A percentile compares a stretch with the other conserved stretches of the same genome.
Evolutionary conservation across 2,797 vertebrate genomes (phyloP).

Genomic region (Gymnopithys bicolor): DNA sequence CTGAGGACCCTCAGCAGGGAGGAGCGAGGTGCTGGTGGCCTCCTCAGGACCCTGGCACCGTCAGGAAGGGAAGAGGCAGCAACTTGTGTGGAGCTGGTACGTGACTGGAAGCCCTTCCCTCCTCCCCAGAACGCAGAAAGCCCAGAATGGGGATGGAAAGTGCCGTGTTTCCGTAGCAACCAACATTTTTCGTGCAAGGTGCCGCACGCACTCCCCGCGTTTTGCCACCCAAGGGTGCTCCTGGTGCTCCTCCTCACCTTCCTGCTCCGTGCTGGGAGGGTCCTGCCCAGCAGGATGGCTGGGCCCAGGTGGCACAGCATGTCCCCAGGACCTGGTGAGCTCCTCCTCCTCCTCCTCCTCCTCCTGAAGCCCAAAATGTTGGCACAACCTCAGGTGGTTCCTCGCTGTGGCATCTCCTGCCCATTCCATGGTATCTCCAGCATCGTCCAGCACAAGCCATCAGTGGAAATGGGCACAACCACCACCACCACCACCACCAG

Average conservation of each 20-base stretch:
- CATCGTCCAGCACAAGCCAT: neutral
- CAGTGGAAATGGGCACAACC: fast-evolving
- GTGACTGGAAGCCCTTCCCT: constrained; percentile 54
- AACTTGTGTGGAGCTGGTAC: constrained; percentile 21
- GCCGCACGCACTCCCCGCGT: constrained; percentile 27
- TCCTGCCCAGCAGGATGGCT: neutral
- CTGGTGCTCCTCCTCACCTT: constrained; percentile 57
- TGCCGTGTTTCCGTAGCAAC: constrained; percentile 64
- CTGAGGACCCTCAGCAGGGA: neutral
- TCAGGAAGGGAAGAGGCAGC: neutral
- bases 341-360: neutral
- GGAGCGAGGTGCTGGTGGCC: neutral
- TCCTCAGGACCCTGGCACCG: neutral
- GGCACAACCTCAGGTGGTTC: neutral
- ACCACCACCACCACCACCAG: neutral
- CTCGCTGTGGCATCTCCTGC: neutral
- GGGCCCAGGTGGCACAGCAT: fast-evolving
- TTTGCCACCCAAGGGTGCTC: constrained; percentile 60
- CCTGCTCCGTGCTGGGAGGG: fast-evolving
- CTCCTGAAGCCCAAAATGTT: neutral
- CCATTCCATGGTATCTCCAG: neutral
- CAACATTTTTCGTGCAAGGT: constrained; percentile 52
- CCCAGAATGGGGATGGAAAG: constrained; percentile 49
- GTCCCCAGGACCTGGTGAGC: neutral
- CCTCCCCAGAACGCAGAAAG: constrained; percentile 51